phyloP scores from a whole-genome alignment of 2,113 vertebrate genomes.

The Corythornis cristatus region DNA sequence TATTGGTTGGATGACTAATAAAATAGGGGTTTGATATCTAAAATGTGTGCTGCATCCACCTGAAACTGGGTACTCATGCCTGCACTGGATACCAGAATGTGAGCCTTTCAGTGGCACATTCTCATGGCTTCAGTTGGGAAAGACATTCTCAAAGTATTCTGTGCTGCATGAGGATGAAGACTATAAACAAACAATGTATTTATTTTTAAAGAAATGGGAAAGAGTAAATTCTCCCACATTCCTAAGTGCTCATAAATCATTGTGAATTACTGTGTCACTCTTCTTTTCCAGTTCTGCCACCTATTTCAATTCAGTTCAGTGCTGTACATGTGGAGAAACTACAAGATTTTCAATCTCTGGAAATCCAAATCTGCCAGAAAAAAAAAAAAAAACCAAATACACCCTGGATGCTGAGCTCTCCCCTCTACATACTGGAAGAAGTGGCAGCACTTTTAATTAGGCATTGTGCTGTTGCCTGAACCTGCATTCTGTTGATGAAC shows the following conservation, averaged over 20 bases:
- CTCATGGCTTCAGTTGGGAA: neutral
- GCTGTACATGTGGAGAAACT: neutral
- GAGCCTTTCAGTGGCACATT: slow-evolving; percentile 13
- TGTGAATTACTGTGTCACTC: slow-evolving; percentile 26
- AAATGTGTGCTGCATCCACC: neutral
- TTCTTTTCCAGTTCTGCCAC: slow-evolving; percentile 37
- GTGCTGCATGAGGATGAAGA: neutral
- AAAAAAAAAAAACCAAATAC: neutral
- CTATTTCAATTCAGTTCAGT: slow-evolving; percentile 23
- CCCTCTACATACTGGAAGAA: neutral
- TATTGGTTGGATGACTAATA: neutral
- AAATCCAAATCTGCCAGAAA: neutral
- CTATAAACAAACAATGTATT: slow-evolving; percentile 36
- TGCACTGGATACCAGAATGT: neutral
- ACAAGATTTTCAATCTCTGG: slow-evolving; percentile 13
- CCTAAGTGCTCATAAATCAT: slow-evolving; percentile 35
- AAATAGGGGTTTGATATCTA: neutral
- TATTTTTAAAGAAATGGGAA: slow-evolving; percentile 37
- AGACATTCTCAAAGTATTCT: slow-evolving; percentile 9
- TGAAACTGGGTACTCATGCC: neutral
- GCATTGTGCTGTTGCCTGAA: neutral
- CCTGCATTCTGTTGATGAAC: neutral
- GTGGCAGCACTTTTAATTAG: neutral
- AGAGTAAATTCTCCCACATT: neutral
- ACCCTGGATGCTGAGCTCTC: neutral